Base-by-base conservation (phyloP, 2,888 invertebrate genomes). In the Perithous albicinctus region DNA sequence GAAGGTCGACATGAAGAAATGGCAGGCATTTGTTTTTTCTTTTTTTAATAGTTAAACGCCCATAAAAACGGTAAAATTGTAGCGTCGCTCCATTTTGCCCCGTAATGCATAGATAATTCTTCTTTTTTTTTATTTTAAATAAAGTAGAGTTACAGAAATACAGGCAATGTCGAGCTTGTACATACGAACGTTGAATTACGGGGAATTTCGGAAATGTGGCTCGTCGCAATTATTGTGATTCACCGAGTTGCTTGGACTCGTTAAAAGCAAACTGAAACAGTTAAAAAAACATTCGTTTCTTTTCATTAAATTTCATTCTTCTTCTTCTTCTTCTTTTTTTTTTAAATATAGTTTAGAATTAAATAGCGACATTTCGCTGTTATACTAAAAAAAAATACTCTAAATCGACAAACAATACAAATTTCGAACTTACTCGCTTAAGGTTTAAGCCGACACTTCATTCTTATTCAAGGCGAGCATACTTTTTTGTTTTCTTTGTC, bases 391-490 rank as follows among this genome's bases (percentile, higher is more conserved):
- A 23, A 70, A 70, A 54, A 64, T 64, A 48, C 63, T 59, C 59
- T 70, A 74, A 35, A 74, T 78, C 29, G 56, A 79, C 74, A 67
- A 61, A 67, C 74, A 67, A 74, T 74, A 74, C 66, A 74, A 78
- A 67, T 67, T 56, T 54, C 48, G 46, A 61, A 20, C 43, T 64
- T 67, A 78, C 41, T 78, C 61, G 43, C 66, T 73, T 78, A 38
- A 20, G 23, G n/a, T n/a, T n/a, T 59, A 32, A 69, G 73, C 46
- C 69, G 76, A 80, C 72, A 61, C 38, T 38, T 69, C 48, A 77
- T 77, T 70, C 43, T 41, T 23, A 26, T 70, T 72, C 59, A 59
- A 66, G 59, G 63, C 51, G 29, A 18, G 10, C 54, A 67, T 35
- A 64, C 61, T 64, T 20, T n/a, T n/a, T n/a, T n/a, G n/a, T n/a